These are phyloP conservation scores for Pyrocoelia pectoralis DNA, from an alignment of 2,888 invertebrate genomes.

Conservation along the genomic window DNA sequence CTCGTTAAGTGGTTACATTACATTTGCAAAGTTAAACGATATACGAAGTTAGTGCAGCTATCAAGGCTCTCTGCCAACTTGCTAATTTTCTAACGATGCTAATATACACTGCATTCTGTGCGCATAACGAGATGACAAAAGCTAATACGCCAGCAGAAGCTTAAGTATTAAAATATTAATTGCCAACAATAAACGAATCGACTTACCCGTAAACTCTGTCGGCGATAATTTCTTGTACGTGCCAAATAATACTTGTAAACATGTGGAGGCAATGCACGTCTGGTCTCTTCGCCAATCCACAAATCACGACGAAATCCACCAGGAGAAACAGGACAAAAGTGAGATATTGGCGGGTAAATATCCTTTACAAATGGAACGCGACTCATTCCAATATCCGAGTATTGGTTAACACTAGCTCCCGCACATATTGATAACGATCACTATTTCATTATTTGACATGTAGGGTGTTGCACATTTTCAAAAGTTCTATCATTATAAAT, in stretches of 20 bases:
- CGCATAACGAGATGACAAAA: not conserved
- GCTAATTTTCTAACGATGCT: not conserved
- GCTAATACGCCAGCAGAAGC: not conserved
- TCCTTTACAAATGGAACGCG: slow-evolving; percentile 57
- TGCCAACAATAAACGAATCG: not conserved
- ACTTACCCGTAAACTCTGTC: slow-evolving; percentile 59
- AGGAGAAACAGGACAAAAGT: slow-evolving; percentile 50
- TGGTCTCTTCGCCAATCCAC: slow-evolving; percentile 75
- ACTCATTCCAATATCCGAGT: slow-evolving; percentile 49
- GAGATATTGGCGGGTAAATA: slow-evolving; percentile 54
- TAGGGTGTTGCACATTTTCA: too few relatives aligned
- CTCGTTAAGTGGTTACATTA: not conserved
- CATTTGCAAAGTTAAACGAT: not conserved
- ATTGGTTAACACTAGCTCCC: slow-evolving; percentile 6
- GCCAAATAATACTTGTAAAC: slow-evolving; percentile 73
- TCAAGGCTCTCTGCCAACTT: not conserved
- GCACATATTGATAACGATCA: not conserved
- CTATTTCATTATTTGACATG: too few relatives aligned
- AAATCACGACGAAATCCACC: slow-evolving; percentile 50
- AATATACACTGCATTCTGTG: not conserved
- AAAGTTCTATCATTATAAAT: too few relatives aligned
- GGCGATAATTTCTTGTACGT: slow-evolving; percentile 55
- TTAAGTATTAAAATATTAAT: slow-evolving; percentile 7
- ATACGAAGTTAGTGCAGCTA: not conserved
- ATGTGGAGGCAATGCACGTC: slow-evolving; percentile 68